Evolutionary conservation across 2,888 invertebrate genomes (phyloP), one percentile per base, ranked within the genome.

Genomic region (Phengaris alcon): DNA sequence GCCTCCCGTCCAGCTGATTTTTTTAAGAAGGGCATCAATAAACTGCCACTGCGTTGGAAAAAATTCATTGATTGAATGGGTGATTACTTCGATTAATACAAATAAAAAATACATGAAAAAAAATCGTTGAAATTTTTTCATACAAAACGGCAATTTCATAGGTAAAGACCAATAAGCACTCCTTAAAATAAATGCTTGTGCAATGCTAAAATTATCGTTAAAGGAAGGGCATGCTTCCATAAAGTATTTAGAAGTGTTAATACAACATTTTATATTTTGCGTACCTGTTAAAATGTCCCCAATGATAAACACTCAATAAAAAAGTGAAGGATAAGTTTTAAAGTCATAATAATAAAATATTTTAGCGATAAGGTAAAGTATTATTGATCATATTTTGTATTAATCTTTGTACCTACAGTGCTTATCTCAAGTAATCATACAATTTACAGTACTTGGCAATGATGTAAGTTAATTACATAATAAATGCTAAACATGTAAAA

Each of bases 241-340:
- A 48, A n/a, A 70, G 22, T 51, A 51, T 51, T 51, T 12, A 70
- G 69, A 51, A 70, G 69, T 70, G 69, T 70, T n/a, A n/a, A 57
- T 8, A 57, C 46, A 74, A 68, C 44, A 46, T 64, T 72, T 55
- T 75, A 52, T 55, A 64, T 73, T 73, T 52, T 35, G 15, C 72
- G 13, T 46, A 70, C 51, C 68, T 68, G 35, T 54, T 6, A 80
- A 80, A 85, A 86, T 86, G 85, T 83, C 84, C 83, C 82, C 76
- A 80, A 76, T 74, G 76, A 75, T 79, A 75, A 77, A 68, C 74
- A 46, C 54, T 74, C 75, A 22, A 82, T 70, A 84, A 76, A 52
- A 87, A 77, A 75, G 76, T 80, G 79, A 72, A 72, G 54, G 72
- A 35, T 35, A 72, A 35, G 64, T 35, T 64, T 44, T 64, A 64